A percentile compares a stretch with the other conserved stretches of the same genome.
These are phyloP conservation scores for Gymnothorax javanicus DNA, from an alignment of 2,797 vertebrate species.

Conservation along the genomic window DNA sequence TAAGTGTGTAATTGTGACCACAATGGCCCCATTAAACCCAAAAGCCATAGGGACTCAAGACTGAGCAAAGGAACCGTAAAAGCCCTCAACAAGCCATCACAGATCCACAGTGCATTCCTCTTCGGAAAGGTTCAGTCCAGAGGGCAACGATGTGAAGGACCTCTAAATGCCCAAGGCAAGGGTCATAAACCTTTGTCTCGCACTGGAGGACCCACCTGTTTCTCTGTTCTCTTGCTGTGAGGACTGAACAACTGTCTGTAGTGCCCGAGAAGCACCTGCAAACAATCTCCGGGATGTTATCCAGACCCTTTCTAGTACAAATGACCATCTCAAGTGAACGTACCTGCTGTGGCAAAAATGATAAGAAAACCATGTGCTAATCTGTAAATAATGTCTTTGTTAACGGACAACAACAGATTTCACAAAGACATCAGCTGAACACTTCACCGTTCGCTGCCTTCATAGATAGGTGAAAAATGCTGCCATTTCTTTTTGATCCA, in stretches of 20 bases:
- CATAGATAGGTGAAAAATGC: neutral
- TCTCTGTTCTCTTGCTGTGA: slow-evolving; percentile 2
- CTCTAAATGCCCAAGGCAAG: slow-evolving; percentile 45
- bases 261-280: slow-evolving; percentile 48
- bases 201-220: slow-evolving; percentile 52
- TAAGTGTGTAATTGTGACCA: neutral
- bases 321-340: neutral
- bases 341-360: neutral
- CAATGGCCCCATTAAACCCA: slow-evolving; percentile 38
- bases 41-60: slow-evolving; percentile 42
- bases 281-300: slow-evolving; percentile 30
- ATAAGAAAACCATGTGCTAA: slow-evolving; percentile 25
- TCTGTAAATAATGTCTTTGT: slow-evolving; percentile 46
- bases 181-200: slow-evolving; percentile 60
- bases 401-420: slow-evolving; percentile 39
- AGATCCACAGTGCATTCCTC: slow-evolving; percentile 62
- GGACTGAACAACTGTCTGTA: slow-evolving; percentile 28
- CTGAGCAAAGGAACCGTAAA: slow-evolving; percentile 54
- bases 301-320: slow-evolving; percentile 7
- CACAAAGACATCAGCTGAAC: neutral
- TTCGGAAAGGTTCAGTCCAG: slow-evolving; percentile 52
- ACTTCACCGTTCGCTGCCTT: neutral
- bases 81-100: slow-evolving; percentile 56
- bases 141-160: slow-evolving; percentile 55
- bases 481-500: neutral